A percentile compares a stretch with the other conserved stretches of the same genome.
Conservation (phyloP, 2,113 vertebrate species). For the Mastomys natalensis region DNA sequence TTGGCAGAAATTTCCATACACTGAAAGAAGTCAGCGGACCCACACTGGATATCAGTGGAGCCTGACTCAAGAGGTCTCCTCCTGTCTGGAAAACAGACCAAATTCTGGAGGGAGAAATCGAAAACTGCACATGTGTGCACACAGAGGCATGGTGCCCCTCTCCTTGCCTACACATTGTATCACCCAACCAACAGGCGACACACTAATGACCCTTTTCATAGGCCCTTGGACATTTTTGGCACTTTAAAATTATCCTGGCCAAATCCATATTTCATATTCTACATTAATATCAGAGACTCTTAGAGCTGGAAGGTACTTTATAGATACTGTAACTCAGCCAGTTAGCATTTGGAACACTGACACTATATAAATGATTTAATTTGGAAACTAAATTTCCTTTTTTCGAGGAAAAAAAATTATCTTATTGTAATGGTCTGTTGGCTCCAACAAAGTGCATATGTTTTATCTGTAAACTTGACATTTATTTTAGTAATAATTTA, state of each 20-base stretch:
- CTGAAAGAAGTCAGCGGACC: conserved; percentile 4
- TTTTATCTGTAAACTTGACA: conserved; percentile 32
- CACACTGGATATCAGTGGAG: neutral
- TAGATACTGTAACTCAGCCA: neutral
- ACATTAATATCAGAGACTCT: conserved; percentile 44
- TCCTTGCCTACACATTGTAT: neutral
- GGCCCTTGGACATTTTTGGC: neutral
- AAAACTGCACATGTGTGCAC: neutral
- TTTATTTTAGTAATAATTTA: conserved; percentile 48
- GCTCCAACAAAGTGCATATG: neutral
- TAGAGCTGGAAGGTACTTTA: neutral
- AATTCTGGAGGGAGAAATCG: neutral
- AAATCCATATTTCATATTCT: conserved; percentile 56
- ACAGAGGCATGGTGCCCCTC: neutral
- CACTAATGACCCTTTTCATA: neutral
- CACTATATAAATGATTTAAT: conserved; percentile 50
- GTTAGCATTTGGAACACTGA: conserved; percentile 17
- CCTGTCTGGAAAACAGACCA: conserved; percentile 12
- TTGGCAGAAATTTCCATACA: neutral
- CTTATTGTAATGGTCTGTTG: neutral
- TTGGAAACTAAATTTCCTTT: conserved; percentile 32
- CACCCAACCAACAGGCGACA: conserved; percentile 40
- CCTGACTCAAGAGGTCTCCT: conserved; percentile 11
- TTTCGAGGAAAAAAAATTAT: neutral
- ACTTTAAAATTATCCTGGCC: conserved; percentile 36